phyloP scores from a whole-genome alignment of 2,888 invertebrate species.

The Dynastes hyllus region DNA sequence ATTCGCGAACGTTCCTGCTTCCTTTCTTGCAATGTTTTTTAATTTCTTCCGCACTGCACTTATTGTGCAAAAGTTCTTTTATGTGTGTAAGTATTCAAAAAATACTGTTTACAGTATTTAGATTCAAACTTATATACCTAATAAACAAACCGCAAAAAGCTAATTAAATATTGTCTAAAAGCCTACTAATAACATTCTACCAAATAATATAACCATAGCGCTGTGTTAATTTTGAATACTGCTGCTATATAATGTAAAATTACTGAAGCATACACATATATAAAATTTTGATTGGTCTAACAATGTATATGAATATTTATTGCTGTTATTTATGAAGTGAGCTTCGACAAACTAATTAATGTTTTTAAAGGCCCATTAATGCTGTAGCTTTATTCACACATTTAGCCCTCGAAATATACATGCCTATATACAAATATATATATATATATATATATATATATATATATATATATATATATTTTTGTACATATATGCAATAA shows the following conservation, averaged over 20 bases:
- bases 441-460: no score
- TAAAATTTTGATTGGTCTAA: conserved; percentile 29
- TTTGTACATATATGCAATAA: no score
- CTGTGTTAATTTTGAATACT: background rate
- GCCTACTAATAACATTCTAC: background rate
- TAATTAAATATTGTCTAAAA: background rate
- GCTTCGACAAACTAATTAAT: conserved; percentile 30
- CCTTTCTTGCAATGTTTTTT: background rate
- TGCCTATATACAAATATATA: background rate
- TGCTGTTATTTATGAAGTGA: conserved; percentile 19
- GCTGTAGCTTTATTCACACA: conserved; percentile 13
- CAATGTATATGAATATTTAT: conserved; percentile 35
- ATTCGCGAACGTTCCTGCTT: background rate
- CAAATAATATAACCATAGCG: background rate
- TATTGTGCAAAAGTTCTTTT: background rate
- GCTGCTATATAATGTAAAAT: background rate
- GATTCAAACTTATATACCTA: no score
- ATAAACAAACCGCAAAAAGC: background rate
- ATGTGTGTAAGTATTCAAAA: background rate
- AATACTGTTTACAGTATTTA: background rate
- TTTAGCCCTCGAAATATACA: background rate
- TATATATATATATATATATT: no score
- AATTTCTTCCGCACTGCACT: background rate
- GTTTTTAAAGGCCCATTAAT: conserved; percentile 15
- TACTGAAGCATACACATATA: background rate